phyloP scores from a whole-genome alignment of 2,113 vertebrate species.

The Eolophus roseicapilla region DNA sequence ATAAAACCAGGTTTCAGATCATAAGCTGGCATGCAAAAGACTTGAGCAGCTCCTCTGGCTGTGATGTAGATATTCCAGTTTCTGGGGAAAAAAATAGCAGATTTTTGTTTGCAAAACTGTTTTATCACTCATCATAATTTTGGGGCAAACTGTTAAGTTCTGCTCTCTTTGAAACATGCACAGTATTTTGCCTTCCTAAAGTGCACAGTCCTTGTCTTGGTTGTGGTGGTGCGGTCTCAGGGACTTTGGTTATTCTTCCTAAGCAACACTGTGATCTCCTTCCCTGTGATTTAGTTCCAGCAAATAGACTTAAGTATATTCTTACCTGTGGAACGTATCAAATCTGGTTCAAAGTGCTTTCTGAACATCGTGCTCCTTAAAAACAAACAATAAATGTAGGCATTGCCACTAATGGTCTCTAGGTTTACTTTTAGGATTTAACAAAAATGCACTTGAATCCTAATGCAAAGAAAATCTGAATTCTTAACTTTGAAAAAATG shows the following conservation, averaged over 20 bases:
- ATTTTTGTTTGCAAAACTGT: neutral
- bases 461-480: neutral
- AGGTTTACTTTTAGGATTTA: neutral
- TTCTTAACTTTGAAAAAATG: neutral
- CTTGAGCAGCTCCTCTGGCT: neutral
- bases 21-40: neutral
- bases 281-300: neutral
- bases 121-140: neutral
- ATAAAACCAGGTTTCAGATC: neutral
- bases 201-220: neutral
- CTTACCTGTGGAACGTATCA: neutral
- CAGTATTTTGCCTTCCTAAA: neutral
- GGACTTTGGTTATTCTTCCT: neutral
- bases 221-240: neutral
- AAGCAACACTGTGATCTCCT: neutral
- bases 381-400: neutral
- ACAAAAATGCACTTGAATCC: neutral
- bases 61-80: neutral
- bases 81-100: neutral
- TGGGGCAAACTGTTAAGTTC: neutral
- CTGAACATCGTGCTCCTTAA: neutral
- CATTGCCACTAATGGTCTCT: neutral
- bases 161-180: neutral
- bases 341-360: neutral
- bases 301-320: neutral